Evolutionary conservation across 2,113 vertebrate genomes (phyloP).

Genomic region (Corynorhinus townsendii): DNA sequence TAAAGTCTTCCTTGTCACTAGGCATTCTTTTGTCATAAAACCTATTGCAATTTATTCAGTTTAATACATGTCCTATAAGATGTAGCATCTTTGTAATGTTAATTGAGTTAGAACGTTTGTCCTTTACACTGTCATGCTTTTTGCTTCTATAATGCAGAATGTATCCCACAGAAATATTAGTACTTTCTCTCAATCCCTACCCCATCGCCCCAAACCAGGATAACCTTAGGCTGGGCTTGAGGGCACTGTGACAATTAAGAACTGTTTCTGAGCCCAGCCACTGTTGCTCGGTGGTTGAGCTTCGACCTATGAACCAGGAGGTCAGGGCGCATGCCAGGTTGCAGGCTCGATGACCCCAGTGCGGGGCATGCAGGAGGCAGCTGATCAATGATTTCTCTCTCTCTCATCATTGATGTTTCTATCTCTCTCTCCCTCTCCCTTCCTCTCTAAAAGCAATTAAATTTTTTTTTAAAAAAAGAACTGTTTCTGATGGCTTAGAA

Average conservation of each 20-base stretch:
- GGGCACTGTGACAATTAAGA: neutral
- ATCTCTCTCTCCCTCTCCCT: no score
- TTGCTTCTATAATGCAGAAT: neutral
- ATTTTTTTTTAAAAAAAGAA: neutral
- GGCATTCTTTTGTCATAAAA: slow-evolving; percentile 31
- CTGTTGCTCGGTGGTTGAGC: no score
- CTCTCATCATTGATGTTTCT: no score
- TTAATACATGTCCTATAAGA: neutral
- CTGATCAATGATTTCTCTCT: no score
- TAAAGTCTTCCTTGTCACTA: neutral
- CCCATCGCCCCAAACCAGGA: neutral
- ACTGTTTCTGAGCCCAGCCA: neutral
- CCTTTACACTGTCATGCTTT: neutral
- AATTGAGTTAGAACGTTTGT: neutral
- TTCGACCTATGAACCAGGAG: no score
- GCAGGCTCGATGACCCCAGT: no score
- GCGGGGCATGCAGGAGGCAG: no score
- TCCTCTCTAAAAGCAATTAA: no score
- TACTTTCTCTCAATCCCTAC: neutral
- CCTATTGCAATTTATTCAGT: neutral
- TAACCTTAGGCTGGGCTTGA: neutral
- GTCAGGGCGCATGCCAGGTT: no score
- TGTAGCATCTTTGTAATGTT: neutral
- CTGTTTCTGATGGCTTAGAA: neutral
- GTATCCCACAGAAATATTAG: neutral